Conservation (phyloP, 2,888 invertebrate species). For the Melanostoma mellinum region DNA sequence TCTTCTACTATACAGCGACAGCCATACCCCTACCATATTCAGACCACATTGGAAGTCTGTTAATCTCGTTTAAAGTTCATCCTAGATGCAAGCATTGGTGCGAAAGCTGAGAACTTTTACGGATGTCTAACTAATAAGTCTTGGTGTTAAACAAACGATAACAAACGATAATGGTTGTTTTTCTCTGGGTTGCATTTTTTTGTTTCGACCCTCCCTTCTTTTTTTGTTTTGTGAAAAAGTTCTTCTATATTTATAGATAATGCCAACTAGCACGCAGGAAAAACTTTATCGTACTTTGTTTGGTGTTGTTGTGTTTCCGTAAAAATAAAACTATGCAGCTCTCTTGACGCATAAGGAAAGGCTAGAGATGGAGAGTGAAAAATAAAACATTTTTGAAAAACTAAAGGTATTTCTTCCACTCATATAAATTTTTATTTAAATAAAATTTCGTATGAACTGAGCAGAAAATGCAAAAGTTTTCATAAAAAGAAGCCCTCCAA, state of each 20-base stretch:
- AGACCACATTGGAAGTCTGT: conserved; percentile 26
- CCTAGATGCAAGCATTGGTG: conserved; percentile 38
- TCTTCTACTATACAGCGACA: no score
- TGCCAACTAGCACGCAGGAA: conserved; percentile 15
- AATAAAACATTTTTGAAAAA: no score
- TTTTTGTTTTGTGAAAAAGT: neutral
- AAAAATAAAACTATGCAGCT: no score
- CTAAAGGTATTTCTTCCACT: no score
- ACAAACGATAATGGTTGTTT: conserved; percentile 54
- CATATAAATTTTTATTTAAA: no score
- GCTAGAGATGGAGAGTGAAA: no score
- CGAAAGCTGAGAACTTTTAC: conserved; percentile 34
- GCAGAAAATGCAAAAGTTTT: no score
- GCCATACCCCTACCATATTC: conserved; percentile 1
- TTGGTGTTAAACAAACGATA: conserved; percentile 62
- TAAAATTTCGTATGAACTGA: no score
- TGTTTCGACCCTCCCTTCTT: conserved; percentile 3
- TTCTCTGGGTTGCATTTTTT: conserved; percentile 28
- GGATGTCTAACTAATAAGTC: conserved; percentile 66
- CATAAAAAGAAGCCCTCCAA: no score
- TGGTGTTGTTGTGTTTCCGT: no score
- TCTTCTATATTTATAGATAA: neutral
- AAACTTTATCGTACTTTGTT: conserved; percentile 8
- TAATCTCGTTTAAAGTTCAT: conserved; percentile 66
- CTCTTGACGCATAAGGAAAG: no score